Percentiles rank a stretch among this genome's conserved stretches.
Conservation (phyloP, 2,888 invertebrate genomes). For the Cosmorhoe ocellata region DNA sequence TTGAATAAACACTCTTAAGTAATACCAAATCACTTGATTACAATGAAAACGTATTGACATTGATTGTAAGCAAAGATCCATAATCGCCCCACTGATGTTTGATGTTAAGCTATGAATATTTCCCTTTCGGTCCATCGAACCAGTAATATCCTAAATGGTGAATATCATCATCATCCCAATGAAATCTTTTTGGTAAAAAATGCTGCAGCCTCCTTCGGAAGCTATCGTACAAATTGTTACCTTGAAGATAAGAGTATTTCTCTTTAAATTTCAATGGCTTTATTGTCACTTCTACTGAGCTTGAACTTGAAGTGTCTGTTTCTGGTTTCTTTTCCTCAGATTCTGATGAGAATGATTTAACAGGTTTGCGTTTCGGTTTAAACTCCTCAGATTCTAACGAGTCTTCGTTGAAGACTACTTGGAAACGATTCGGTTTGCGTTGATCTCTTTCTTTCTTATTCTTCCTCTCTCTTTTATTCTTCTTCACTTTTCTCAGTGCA, state of each 20-base stretch:
- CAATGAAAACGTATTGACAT: too few relatives aligned
- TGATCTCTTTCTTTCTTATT: neutral
- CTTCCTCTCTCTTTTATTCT: neutral
- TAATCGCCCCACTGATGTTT: too few relatives aligned
- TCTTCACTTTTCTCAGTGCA: neutral
- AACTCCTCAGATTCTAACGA: conserved; percentile 1
- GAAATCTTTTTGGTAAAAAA: conserved; percentile 60
- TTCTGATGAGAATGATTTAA: neutral
- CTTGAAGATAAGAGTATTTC: conserved; percentile 29
- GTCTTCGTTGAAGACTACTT: conserved; percentile 7
- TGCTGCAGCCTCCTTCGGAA: conserved; percentile 37
- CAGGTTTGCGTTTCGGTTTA: neutral
- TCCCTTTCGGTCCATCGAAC: conserved; percentile 57
- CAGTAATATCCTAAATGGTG: conserved; percentile 54
- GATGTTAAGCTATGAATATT: conserved; percentile 27
- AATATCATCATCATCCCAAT: conserved; percentile 51
- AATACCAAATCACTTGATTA: too few relatives aligned
- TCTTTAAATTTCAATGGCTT: conserved; percentile 12
- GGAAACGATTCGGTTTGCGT: conserved; percentile 5
- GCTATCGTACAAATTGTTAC: conserved; percentile 14
- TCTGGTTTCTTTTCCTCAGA: neutral
- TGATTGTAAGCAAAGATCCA: too few relatives aligned
- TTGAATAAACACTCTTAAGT: too few relatives aligned
- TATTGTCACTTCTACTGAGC: conserved; percentile 5
- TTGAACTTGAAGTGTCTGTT: neutral